A percentile compares a stretch with the other conserved stretches of the same genome.
These are phyloP conservation scores for Saccostrea echinata DNA, from an alignment of 1,140 invertebrate species.

Conservation along the genomic window DNA sequence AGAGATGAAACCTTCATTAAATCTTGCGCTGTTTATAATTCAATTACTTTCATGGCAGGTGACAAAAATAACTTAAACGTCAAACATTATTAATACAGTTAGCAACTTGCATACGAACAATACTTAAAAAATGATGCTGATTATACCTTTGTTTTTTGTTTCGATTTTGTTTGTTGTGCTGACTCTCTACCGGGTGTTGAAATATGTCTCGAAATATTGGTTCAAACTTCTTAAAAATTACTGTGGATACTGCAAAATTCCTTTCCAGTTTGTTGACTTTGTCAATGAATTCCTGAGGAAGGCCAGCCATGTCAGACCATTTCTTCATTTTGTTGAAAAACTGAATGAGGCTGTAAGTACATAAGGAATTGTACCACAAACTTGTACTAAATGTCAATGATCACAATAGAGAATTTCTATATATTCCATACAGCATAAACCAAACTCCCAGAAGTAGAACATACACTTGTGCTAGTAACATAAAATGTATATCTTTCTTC, in stretches of 20 bases:
- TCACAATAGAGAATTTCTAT: not conserved
- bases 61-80: not conserved
- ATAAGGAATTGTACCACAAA: not conserved
- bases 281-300: slow-evolving; percentile 90
- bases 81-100: not conserved
- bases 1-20: too few species aligned
- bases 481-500: too few species aligned
- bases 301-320: slow-evolving; percentile 96
- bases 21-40: too few species aligned
- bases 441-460: too few species aligned
- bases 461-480: too few species aligned
- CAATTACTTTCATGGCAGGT: not conserved
- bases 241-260: slow-evolving; percentile 96
- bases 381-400: not conserved
- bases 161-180: slow-evolving; percentile 83
- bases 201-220: slow-evolving; percentile 87
- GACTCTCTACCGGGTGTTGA: slow-evolving; percentile 77
- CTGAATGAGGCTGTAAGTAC: slow-evolving; percentile 88
- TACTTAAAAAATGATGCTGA: too few species aligned
- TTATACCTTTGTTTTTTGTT: slow-evolving; percentile 86
- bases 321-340: slow-evolving; percentile 98
- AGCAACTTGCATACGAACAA: not conserved
- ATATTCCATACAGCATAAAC: too few species aligned
- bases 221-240: slow-evolving; percentile 96
- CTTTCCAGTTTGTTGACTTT: slow-evolving; percentile 93